These are phyloP conservation scores for Oligia strigilis DNA, from an alignment of 2,888 invertebrate species.

Conservation along the genomic window DNA sequence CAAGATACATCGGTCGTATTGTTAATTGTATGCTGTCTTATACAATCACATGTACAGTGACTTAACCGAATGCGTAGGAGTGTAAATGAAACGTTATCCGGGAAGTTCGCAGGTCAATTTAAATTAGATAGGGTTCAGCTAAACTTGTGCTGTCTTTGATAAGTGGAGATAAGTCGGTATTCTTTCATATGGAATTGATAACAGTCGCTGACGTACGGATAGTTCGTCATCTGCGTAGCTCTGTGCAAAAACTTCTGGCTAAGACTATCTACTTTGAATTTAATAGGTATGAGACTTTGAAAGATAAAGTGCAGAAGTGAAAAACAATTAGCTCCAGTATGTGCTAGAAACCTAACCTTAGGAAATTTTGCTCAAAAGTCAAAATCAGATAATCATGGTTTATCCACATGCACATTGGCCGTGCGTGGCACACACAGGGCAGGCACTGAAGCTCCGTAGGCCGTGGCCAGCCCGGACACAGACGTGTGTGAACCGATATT, in stretches of 20 bases:
- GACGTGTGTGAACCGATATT: background rate
- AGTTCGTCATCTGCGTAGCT: background rate
- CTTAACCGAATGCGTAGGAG: slow-evolving; percentile 7
- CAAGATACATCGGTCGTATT: too few relatives aligned
- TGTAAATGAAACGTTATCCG: slow-evolving; percentile 19
- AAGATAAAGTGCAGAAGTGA: background rate
- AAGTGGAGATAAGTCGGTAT: slow-evolving; percentile 5
- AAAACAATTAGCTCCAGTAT: background rate
- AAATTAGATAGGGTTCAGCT: slow-evolving; percentile 22
- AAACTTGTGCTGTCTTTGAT: background rate
- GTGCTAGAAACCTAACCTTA: background rate
- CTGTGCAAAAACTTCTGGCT: background rate
- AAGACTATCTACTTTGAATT: background rate
- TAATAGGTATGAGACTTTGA: background rate
- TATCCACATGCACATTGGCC: background rate
- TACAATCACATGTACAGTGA: slow-evolving; percentile 3
- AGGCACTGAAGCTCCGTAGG: background rate
- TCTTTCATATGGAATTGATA: background rate
- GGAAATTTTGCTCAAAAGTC: too few relatives aligned
- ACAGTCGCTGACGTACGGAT: background rate
- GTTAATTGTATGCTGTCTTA: background rate
- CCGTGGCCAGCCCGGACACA: background rate
- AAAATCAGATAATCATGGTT: too few relatives aligned
- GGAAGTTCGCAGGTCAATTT: slow-evolving; percentile 36
- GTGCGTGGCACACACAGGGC: background rate